Base-by-base conservation (phyloP, 2,888 invertebrate genomes). In the Ptycholaimellus sp. region DNA sequence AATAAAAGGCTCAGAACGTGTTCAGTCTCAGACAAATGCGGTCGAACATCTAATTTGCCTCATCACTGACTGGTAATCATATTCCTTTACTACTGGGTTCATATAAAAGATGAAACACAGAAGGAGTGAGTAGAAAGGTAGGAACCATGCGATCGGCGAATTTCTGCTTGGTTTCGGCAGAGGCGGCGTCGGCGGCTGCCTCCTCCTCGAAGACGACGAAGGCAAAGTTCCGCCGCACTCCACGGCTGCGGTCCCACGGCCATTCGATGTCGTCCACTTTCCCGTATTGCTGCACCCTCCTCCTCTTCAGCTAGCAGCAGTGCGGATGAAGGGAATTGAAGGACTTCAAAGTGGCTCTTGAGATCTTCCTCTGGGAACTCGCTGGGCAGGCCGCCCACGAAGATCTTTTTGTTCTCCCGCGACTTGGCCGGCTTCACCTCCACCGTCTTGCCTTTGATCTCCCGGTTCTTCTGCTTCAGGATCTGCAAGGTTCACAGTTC, bases 391-490 rank as follows among this genome's bases (percentile, higher is more conserved):
- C 57, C 57, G 22, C 57, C 57, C 33, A 57, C 53, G 44, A 57
- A 57, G 23, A 57, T 53, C 42, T 57, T 57, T 51, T 58, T 57
- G 46, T 56, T 58, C 42, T 56, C 56, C 22, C 56, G 49, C 3
- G 53, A 53, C 39, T 56, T 55, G 23, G 56, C 56, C 27, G 53
- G 53, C 43, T 56, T 56, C 21, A 56, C 52, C 39, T 56, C 56
- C 22, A 51, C 49, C 42, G 48, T 35, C 16, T 39, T 31, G 14
- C 28, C 36, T 23, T 33, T 37, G 14, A 37, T 39, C 19, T 41
- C 38, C 9, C 20, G 36, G 11, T 25, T 32, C 21, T 30, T 25
- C 7, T 23, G 21, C 19, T 34, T 22, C 18, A 40, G 19, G 11
- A 30, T 21, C 38, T 38, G 14, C 14, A 34, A 37, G 14, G n/a